Evolutionary conservation across 1,140 invertebrate genomes (phyloP).

Genomic region (Medauroidea extradentata): DNA sequence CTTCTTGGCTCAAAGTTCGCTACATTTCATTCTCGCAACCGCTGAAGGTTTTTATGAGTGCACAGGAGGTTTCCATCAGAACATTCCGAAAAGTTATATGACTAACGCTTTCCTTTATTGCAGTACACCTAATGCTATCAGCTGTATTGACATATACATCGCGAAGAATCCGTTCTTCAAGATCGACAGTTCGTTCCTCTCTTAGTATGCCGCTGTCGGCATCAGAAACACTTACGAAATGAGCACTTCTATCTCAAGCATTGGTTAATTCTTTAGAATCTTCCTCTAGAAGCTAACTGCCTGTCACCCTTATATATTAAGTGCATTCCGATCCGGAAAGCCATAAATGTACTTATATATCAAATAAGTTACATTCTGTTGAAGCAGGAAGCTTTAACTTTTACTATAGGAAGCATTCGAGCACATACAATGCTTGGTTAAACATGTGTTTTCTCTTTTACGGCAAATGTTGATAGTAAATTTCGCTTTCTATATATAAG

Average conservation of each 20-base stretch:
- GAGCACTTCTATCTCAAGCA: not conserved
- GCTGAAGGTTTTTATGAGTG: not conserved
- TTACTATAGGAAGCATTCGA: too few species aligned
- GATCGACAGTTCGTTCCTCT: not conserved
- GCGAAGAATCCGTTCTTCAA: not conserved
- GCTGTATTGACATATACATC: not conserved
- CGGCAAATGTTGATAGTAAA: too few species aligned
- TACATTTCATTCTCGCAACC: not conserved
- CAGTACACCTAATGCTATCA: not conserved
- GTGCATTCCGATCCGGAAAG: too few species aligned
- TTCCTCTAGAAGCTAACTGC: not conserved
- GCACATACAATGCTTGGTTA: too few species aligned
- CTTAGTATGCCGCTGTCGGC: not conserved
- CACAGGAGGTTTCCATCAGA: not conserved
- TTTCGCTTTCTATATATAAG: too few species aligned
- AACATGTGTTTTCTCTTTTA: too few species aligned
- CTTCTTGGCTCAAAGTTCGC: not conserved
- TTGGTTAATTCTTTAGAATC: not conserved
- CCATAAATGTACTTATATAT: too few species aligned
- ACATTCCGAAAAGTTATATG: not conserved
- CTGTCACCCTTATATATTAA: too few species aligned
- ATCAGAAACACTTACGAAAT: not conserved
- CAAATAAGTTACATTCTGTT: too few species aligned
- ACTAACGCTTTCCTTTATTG: not conserved
- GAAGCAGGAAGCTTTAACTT: too few species aligned